Evolutionary conservation across 1,140 invertebrate species (phyloP).

Genomic region (Sipha flava): DNA sequence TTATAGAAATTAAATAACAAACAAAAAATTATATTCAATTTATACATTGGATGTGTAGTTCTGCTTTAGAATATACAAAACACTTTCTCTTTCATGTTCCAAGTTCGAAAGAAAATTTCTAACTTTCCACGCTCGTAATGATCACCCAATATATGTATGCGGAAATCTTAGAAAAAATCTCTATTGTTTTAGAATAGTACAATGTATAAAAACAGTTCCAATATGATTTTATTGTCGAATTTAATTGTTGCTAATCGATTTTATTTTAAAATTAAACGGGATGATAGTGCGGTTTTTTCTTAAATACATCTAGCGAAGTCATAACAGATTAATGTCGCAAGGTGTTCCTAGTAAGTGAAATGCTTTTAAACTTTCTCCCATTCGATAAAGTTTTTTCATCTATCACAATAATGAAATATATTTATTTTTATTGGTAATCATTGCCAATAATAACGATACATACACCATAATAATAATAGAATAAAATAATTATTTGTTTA

Average conservation of each 20-base stretch:
- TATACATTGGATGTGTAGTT: no score
- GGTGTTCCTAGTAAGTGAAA: neutral
- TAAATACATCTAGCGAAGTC: slow-evolving; percentile 9
- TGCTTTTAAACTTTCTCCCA: slow-evolving; percentile 2
- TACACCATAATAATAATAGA: no score
- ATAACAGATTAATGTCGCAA: neutral
- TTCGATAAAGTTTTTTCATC: neutral
- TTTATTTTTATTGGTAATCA: neutral
- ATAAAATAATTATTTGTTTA: no score
- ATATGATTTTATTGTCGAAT: slow-evolving; percentile 1
- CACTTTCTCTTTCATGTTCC: neutral
- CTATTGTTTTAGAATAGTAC: slow-evolving; percentile 3
- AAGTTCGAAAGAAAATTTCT: slow-evolving; percentile 15
- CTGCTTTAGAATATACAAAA: no score
- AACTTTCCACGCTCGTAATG: neutral
- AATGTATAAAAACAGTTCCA: neutral
- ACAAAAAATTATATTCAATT: no score
- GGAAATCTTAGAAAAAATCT: slow-evolving; percentile 21
- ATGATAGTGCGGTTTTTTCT: slow-evolving; percentile 12
- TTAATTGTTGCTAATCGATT: slow-evolving; percentile 10
- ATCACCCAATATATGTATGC: neutral
- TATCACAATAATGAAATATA: neutral
- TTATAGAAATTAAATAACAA: no score
- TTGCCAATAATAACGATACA: neutral
- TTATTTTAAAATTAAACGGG: slow-evolving; percentile 16